These are phyloP conservation scores for Agapornis roseicollis DNA, from an alignment of 2,113 vertebrate species.

Conservation along the genomic window DNA sequence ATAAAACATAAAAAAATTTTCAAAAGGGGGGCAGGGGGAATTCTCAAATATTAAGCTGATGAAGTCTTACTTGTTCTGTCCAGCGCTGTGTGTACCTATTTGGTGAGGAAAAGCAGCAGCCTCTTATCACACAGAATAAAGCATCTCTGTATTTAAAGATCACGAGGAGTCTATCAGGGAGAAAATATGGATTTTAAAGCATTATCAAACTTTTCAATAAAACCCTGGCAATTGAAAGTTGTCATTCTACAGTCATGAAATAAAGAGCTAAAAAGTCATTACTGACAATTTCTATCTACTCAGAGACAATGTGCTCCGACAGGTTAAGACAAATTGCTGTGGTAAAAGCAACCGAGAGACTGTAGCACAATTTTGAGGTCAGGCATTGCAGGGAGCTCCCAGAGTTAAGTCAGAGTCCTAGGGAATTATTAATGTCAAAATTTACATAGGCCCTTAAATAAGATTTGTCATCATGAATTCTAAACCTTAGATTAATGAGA, in stretches of 20 bases:
- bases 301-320: neutral
- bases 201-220: neutral
- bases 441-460: slow-evolving; percentile 11
- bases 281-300: neutral
- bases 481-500: neutral
- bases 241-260: neutral
- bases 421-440: slow-evolving; percentile 12
- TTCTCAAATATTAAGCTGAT: neutral
- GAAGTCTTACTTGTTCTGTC: neutral
- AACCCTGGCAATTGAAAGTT: neutral
- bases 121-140: neutral
- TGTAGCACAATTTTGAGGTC: neutral
- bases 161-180: neutral
- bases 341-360: neutral
- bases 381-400: neutral
- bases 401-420: neutral
- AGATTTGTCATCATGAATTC: slow-evolving; percentile 1
- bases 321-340: neutral
- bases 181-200: neutral
- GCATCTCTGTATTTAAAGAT: slow-evolving; percentile 13
- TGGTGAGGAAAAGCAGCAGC: neutral
- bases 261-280: neutral
- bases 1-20: neutral
- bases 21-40: rapidly evolving
- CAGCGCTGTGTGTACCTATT: neutral